Percentiles rank a stretch among this genome's conserved stretches.
Evolutionary conservation across 2,797 vertebrate species (phyloP).

Genomic region (Gorsachius magnificus): DNA sequence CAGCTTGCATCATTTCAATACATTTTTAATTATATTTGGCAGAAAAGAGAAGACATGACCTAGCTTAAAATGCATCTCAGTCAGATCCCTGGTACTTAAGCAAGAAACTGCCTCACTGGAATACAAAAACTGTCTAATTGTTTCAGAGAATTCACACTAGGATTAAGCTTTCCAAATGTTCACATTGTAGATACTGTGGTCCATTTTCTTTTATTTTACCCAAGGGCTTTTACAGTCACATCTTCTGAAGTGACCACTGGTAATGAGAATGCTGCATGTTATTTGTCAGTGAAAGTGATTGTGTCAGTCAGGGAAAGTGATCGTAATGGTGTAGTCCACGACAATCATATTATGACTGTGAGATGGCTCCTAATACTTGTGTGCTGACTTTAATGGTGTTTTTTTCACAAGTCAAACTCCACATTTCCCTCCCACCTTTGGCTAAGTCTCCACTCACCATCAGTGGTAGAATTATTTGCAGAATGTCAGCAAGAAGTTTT

Average conservation of each 20-base stretch:
- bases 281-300: background rate
- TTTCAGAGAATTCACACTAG: background rate
- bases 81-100: background rate
- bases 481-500: background rate
- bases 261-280: background rate
- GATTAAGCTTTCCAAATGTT: background rate
- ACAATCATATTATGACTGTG: background rate
- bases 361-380: background rate
- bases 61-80: slow-evolving; percentile 37
- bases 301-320: background rate
- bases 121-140: background rate
- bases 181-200: background rate
- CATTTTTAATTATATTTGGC: slow-evolving; percentile 45
- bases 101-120: background rate
- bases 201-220: background rate
- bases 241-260: background rate
- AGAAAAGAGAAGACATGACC: slow-evolving; percentile 41
- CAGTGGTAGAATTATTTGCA: background rate
- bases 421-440: background rate
- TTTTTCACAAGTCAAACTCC: background rate
- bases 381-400: background rate
- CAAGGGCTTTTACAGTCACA: background rate
- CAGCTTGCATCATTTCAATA: slow-evolving; percentile 39
- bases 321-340: rapidly evolving
- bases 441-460: background rate